Evolutionary conservation across 2,113 vertebrate genomes (phyloP).

Genomic region (Odontophorus gujanensis): DNA sequence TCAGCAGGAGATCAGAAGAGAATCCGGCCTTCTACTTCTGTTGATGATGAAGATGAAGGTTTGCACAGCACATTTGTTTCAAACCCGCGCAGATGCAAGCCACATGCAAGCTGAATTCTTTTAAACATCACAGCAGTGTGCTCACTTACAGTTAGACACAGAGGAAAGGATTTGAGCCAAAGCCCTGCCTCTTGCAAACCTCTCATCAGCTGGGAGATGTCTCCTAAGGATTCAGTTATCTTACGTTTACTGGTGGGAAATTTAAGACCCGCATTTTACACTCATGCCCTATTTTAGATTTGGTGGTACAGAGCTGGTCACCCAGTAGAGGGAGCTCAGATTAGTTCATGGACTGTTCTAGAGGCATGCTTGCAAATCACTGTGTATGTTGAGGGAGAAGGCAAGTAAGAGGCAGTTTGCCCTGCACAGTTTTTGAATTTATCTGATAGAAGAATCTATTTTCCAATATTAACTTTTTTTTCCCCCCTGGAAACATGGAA

Average conservation of each 20-base stretch:
- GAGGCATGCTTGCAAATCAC: background rate
- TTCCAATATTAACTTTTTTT: background rate
- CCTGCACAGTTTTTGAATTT: background rate
- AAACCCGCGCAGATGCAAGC: slow-evolving; percentile 38
- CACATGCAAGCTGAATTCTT: slow-evolving; percentile 10
- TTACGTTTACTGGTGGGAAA: background rate
- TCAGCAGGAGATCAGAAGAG: slow-evolving; percentile 90
- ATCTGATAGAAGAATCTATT: background rate
- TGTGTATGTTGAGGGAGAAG: background rate
- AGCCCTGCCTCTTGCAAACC: background rate
- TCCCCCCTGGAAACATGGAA: background rate
- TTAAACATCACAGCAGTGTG: slow-evolving; percentile 34
- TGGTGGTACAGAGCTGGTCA: background rate
- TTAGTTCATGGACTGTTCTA: background rate
- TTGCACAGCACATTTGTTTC: slow-evolving; percentile 37
- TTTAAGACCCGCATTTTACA: background rate
- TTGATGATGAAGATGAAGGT: slow-evolving; percentile 98
- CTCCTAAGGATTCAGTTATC: slow-evolving; percentile 12
- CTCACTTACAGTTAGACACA: background rate
- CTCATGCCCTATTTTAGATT: background rate
- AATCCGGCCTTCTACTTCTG: slow-evolving; percentile 89
- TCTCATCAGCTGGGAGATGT: slow-evolving; percentile 1
- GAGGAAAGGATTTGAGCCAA: slow-evolving; percentile 27
- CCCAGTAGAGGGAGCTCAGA: slow-evolving; percentile 57
- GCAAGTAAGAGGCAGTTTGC: background rate